Evolutionary conservation across 2,113 vertebrate genomes (phyloP).

Genomic region (Triplophysa siluroides): DNA sequence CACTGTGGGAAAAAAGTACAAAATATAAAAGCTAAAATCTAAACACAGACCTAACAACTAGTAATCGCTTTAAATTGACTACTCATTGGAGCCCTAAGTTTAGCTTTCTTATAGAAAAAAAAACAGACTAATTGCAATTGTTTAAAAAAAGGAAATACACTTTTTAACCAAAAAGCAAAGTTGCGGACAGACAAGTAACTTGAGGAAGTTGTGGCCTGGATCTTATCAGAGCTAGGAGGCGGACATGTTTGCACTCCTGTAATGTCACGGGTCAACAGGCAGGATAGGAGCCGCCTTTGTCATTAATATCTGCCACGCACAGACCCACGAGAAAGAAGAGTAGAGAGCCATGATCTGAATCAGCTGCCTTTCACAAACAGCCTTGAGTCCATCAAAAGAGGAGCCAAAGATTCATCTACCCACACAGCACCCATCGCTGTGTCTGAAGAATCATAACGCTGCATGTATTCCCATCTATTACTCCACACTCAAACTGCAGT

Average conservation of each 20-base stretch:
- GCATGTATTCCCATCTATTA: constrained; percentile 35
- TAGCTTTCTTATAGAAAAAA: no score
- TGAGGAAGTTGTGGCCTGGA: constrained; percentile 22
- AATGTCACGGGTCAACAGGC: constrained; percentile 37
- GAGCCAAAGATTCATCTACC: constrained; percentile 33
- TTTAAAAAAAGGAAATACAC: neutral
- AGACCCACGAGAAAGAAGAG: constrained; percentile 13
- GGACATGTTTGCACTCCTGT: constrained; percentile 31
- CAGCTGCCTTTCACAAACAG: constrained; percentile 39
- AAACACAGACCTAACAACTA: neutral
- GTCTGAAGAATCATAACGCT: constrained; percentile 28
- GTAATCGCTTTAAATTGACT: neutral
- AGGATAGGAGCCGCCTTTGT: constrained; percentile 16
- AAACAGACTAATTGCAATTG: neutral
- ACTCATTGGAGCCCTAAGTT: neutral
- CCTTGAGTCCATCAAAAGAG: constrained; percentile 37
- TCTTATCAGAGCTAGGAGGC: constrained; percentile 29
- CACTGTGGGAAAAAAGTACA: neutral
- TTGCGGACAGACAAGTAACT: neutral
- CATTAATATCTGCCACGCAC: constrained; percentile 15
- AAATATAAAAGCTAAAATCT: neutral
- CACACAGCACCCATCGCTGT: constrained; percentile 32
- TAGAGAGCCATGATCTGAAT: constrained; percentile 38
- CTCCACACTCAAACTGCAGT: constrained; percentile 25
- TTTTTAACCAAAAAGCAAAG: neutral